A percentile compares a stretch with the other conserved stretches of the same genome.
Conservation (phyloP, 2,797 vertebrate species). For the Chloroceryle inda region DNA sequence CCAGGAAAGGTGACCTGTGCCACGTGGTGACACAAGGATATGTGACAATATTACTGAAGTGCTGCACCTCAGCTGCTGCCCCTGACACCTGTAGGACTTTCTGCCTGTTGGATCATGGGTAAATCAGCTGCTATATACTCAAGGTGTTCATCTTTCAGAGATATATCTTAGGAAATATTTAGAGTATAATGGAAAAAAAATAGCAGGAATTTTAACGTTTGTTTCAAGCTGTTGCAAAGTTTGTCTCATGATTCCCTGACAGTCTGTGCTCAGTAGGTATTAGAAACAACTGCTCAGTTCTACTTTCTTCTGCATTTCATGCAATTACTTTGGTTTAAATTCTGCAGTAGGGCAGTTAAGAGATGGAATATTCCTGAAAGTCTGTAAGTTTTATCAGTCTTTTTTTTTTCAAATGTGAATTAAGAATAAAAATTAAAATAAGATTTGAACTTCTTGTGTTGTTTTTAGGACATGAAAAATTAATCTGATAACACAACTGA, state of each 20-base stretch:
- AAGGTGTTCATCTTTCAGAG: background rate
- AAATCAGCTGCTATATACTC: background rate
- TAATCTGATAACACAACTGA: slow-evolving; percentile 33
- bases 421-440: slow-evolving; percentile 37
- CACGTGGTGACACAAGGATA: background rate
- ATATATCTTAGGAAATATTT: background rate
- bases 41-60: background rate
- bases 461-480: slow-evolving; percentile 37
- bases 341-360: background rate
- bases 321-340: background rate
- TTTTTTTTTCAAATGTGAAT: background rate
- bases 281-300: background rate
- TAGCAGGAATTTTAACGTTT: background rate
- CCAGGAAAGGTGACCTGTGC: background rate
- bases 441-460: slow-evolving; percentile 49
- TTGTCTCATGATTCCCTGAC: background rate
- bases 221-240: background rate
- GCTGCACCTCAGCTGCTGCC: background rate
- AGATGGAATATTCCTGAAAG: background rate
- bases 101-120: background rate
- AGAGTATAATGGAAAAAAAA: background rate
- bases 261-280: background rate
- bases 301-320: background rate
- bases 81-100: rapidly evolving
- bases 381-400: background rate